Conservation (phyloP, 2,888 invertebrate species). For the Chromoteleia sp. region DNA sequence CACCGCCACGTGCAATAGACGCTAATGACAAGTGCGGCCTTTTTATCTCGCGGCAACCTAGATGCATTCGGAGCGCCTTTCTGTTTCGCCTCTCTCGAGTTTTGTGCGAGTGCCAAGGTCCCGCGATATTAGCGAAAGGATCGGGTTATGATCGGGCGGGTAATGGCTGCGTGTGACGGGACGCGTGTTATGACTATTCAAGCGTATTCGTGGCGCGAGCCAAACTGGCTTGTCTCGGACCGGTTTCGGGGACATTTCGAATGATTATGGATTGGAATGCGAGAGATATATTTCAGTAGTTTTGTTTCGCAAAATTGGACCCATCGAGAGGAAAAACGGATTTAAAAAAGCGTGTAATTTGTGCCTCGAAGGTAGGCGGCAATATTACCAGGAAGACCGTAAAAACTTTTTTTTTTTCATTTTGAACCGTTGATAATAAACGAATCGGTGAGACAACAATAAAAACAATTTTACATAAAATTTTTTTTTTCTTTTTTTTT, state of each 20-base stretch:
- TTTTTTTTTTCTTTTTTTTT: no score
- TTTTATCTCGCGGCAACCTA: conserved; percentile 13
- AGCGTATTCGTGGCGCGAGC: conserved; percentile 23
- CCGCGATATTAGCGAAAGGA: conserved; percentile 44
- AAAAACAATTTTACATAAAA: no score
- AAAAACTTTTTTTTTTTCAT: no score
- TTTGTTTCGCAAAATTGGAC: no score
- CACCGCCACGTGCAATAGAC: conserved; percentile 3
- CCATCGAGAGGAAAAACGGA: no score
- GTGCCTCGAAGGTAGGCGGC: no score
- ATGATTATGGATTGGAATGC: background rate
- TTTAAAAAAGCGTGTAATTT: no score
- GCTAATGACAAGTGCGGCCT: conserved; percentile 37
- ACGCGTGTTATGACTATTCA: conserved; percentile 27
- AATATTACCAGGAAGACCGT: no score
- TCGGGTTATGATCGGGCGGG: conserved; percentile 35
- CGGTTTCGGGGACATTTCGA: conserved; percentile 10
- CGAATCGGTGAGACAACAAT: no score
- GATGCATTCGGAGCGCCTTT: conserved; percentile 35
- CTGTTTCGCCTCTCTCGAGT: conserved; percentile 34
- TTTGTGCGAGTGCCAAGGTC: conserved; percentile 47
- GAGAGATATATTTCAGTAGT: no score
- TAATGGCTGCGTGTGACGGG: conserved; percentile 19
- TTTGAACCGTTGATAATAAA: no score
- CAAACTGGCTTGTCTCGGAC: conserved; percentile 12